phyloP scores from a whole-genome alignment of 35 echinoderm and acorn worm species.

The Heliocidaris tuberculata region DNA sequence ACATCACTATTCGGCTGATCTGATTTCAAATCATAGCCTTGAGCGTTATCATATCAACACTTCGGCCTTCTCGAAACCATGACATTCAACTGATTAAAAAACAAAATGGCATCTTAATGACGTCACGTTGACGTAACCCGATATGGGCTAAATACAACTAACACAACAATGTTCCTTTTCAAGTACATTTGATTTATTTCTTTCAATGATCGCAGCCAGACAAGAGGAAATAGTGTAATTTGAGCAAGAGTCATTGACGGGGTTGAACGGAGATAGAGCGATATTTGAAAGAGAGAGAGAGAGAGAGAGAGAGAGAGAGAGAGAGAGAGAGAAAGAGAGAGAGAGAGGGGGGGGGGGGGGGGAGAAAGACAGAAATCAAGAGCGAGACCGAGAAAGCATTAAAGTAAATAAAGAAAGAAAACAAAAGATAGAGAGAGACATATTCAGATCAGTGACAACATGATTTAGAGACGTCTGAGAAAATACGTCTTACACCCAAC shows the following conservation, averaged over 20 bases:
- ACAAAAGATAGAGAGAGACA: no score
- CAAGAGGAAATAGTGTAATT: background rate
- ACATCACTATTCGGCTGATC: background rate
- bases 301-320: background rate
- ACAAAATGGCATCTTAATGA: background rate
- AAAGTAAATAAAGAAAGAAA: no score
- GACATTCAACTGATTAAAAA: background rate
- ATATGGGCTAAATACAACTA: background rate
- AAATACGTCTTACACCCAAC: background rate
- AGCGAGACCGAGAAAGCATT: no score
- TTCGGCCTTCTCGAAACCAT: background rate
- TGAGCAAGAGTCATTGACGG: background rate
- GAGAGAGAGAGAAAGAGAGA: no score
- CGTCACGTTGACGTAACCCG: background rate
- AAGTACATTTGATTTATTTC: slow-evolving; percentile 14
- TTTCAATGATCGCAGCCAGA: background rate
- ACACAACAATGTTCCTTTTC: background rate
- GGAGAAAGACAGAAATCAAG: background rate
- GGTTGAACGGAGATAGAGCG: background rate
- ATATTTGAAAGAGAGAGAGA: background rate
- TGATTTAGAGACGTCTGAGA: background rate
- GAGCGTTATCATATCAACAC: background rate
- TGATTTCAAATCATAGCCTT: background rate
- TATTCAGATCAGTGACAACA: background rate
- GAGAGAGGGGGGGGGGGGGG: no score